These are phyloP conservation scores for Nowickia ferox DNA, from an alignment of 2,888 invertebrate species.

Conservation along the genomic window DNA sequence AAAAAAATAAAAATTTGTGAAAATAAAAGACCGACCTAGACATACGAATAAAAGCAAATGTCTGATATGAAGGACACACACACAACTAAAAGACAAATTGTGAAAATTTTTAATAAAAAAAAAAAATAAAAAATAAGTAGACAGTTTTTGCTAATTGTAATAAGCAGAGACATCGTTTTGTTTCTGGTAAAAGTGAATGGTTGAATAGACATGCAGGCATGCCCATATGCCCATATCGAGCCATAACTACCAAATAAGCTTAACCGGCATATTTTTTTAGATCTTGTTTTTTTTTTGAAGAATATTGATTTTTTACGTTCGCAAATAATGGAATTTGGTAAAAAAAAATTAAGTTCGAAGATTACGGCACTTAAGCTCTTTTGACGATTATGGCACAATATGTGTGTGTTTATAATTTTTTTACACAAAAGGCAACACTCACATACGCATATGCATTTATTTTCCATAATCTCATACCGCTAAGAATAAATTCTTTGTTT, in stretches of 20 bases:
- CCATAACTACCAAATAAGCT: no score
- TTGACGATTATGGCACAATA: no score
- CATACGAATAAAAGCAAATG: slow-evolving; percentile 17
- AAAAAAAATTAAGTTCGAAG: no score
- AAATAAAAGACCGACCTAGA: slow-evolving; percentile 22
- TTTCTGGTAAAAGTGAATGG: not conserved
- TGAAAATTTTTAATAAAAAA: slow-evolving; percentile 13
- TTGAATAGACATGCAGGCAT: not conserved
- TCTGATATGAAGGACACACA: not conserved
- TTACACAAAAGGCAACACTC: not conserved
- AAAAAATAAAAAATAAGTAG: not conserved
- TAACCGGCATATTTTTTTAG: no score
- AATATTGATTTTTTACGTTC: no score
- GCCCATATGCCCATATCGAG: no score
- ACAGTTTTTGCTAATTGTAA: slow-evolving; percentile 53
- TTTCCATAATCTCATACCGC: not conserved
- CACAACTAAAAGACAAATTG: slow-evolving; percentile 9
- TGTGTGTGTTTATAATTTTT: not conserved
- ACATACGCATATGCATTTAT: not conserved
- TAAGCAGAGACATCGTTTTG: slow-evolving; percentile 33
- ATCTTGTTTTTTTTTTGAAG: no score
- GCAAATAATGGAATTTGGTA: no score
- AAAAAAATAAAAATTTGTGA: slow-evolving; percentile 13
- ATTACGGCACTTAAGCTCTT: no score
- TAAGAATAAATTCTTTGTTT: not conserved